phyloP scores from a whole-genome alignment of 2,113 vertebrate genomes.

The Myxocyprinus asiaticus region DNA sequence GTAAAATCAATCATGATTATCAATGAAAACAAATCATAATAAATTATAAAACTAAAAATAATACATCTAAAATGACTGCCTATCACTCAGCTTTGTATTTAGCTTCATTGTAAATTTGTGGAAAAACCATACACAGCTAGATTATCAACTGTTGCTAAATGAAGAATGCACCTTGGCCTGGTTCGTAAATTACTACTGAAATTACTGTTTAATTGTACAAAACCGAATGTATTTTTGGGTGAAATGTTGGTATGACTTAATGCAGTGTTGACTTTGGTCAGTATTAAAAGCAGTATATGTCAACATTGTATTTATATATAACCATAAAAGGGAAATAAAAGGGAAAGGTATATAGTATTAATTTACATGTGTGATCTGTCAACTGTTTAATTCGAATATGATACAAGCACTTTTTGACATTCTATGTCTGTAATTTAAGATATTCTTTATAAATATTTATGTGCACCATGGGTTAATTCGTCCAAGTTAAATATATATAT shows the following conservation, averaged over 20 bases:
- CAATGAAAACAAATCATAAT: no score
- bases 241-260: neutral
- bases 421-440: neutral
- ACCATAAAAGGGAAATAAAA: no score
- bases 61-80: no score
- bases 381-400: slow-evolving; percentile 12
- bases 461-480: no score
- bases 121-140: no score
- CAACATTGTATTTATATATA: neutral
- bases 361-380: neutral
- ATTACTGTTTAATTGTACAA: neutral
- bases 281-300: slow-evolving; percentile 5
- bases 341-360: neutral
- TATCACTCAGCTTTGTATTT: no score
- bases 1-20: no score
- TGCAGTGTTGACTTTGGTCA: neutral
- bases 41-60: no score
- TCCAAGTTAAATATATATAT: no score
- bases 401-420: slow-evolving; percentile 35
- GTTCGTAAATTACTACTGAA: neutral
- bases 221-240: neutral
- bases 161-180: no score
- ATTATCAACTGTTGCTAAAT: no score
- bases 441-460: neutral
- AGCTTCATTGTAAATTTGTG: no score